Conservation (phyloP, 2,797 vertebrate species). For the Ficedula albicollis region DNA sequence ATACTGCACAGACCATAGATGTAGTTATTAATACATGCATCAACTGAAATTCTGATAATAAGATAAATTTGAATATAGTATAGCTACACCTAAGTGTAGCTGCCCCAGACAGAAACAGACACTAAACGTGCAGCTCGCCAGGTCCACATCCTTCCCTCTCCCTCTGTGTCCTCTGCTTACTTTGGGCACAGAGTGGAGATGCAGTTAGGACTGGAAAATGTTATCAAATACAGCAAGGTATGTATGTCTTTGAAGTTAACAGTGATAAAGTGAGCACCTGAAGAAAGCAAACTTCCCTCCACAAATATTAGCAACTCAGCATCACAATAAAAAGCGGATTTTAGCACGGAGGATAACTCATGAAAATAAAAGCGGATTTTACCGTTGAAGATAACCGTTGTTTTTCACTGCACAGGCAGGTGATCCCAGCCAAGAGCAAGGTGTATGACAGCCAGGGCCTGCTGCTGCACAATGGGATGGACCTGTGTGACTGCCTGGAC, state of each 20-base stretch:
- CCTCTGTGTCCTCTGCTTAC: not conserved
- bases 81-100: not conserved
- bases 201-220: not conserved
- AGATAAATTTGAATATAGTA: not conserved
- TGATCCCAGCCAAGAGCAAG: conserved; percentile 85
- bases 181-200: not conserved
- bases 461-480: conserved; percentile 87
- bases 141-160: not conserved
- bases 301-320: not conserved
- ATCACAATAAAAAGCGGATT: not conserved
- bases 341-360: not conserved
- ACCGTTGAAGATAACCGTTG: not conserved
- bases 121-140: not conserved
- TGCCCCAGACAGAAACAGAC: not conserved
- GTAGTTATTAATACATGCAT: not conserved
- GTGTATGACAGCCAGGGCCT: conserved; percentile 91
- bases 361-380: not conserved
- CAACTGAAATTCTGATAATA: not conserved
- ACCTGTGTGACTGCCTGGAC: conserved; percentile 95
- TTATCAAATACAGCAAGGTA: not conserved
- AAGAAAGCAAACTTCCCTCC: not conserved
- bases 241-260: not conserved
- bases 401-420: conserved; percentile 77
- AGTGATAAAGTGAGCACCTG: not conserved
- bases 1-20: not conserved